phyloP scores from a whole-genome alignment of 2,888 invertebrate genomes.

The Xanthia icteritia region DNA sequence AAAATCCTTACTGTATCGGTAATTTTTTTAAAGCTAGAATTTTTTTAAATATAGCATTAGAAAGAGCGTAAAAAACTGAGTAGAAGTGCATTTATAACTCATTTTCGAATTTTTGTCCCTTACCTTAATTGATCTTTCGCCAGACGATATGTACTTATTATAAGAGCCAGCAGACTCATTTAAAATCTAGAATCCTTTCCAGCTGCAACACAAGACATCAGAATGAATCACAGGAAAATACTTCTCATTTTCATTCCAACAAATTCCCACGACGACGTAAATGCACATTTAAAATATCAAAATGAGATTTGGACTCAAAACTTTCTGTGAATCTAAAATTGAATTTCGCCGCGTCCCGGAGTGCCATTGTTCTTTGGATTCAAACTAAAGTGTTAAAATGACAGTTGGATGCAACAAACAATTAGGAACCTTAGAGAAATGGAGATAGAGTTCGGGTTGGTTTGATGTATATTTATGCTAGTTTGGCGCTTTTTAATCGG shows the following conservation, averaged over 20 bases:
- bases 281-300: constrained; percentile 79
- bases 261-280: constrained; percentile 65
- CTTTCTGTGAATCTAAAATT: constrained; percentile 79
- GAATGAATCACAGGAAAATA: constrained; percentile 57
- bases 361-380: constrained; percentile 72
- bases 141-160: background rate
- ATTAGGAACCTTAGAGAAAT: constrained; percentile 40
- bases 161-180: background rate
- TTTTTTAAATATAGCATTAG: no score
- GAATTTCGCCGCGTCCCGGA: constrained; percentile 76
- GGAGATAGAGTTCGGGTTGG: constrained; percentile 50
- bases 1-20: no score
- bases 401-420: constrained; percentile 51
- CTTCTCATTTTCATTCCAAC: constrained; percentile 67
- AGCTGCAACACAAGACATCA: constrained; percentile 36
- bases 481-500: constrained; percentile 74
- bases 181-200: background rate
- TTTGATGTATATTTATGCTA: constrained; percentile 20
- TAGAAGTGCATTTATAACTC: no score
- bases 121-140: no score
- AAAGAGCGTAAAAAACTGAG: no score
- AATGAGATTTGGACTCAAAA: constrained; percentile 76
- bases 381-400: constrained; percentile 72
- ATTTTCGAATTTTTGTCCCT: no score
- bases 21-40: no score